Evolutionary conservation across 2,888 invertebrate genomes (phyloP), one percentile per base, ranked within the genome.

Genomic region (Acanthoscelides obtectus): DNA sequence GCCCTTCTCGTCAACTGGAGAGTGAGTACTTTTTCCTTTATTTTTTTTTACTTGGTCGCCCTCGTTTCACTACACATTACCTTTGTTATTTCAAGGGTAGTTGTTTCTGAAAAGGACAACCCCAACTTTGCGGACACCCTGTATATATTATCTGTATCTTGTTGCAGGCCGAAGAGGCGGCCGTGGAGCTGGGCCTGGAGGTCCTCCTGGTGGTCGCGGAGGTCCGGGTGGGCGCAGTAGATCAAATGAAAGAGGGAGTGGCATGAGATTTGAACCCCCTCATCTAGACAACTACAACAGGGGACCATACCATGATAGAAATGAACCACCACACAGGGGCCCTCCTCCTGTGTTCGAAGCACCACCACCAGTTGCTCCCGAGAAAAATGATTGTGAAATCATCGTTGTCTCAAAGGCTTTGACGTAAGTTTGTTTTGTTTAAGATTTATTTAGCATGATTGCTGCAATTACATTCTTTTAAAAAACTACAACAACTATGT

Each of bases 351-450:
- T 80, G 22, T 78, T 82, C 68, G 82, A 83, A 64, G 69, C 69
- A 17, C 75, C 74, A 4, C 75, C 76, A 45, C 77, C 81, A 69
- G 80, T 89, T 0, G 69, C 22, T 22, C 22, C 21, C 22, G 92
- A 93, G 74, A 89, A 92, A 77, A 95, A 96, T 83, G 96, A 97
- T 83, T 95, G 96, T 84, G 96, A 96, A 87, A 95, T 97, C 71
- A 94, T 97, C 80, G 95, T 96, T 2, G 92, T 95, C 2, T 92
- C 93, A 68, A 93, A 94, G 83, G 85, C 88, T 6, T 88, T 95
- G 70, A 94, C 94, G 96, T 96, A 88, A 90, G 91, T 87, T 73
- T n/a, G n/a, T n/a, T n/a, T n/a, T n/a, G n/a, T n/a, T n/a, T n/a
- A n/a, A n/a, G n/a, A n/a, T n/a, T n/a, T n/a, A n/a, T n/a, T n/a